Percentiles rank a stretch among this genome's conserved stretches.
Evolutionary conservation across 2,888 invertebrate genomes (phyloP).

Genomic region (Cataglyphis livida): DNA sequence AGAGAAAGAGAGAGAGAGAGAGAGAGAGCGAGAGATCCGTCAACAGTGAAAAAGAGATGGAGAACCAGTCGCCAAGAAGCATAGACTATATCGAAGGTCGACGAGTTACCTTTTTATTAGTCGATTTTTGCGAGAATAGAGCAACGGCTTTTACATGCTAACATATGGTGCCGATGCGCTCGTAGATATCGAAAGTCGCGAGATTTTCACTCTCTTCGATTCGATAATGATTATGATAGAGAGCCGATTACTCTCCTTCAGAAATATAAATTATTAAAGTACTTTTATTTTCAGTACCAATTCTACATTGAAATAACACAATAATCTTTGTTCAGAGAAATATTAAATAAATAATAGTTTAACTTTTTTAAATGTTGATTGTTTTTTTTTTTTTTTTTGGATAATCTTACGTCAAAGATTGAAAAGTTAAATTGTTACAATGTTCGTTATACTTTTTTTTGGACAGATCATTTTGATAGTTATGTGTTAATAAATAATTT

Average conservation of each 20-base stretch:
- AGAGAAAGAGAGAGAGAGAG: conserved; percentile 51
- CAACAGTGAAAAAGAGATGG: conserved; percentile 46
- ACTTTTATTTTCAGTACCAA: neutral
- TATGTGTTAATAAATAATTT: neutral
- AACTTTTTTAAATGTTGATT: neutral
- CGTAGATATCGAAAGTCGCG: conserved; percentile 61
- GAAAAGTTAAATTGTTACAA: neutral
- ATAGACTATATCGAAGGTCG: conserved; percentile 83
- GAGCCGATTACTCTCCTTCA: neutral
- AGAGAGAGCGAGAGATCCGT: conserved; percentile 28
- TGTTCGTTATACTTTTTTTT: neutral
- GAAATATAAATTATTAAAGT: neutral
- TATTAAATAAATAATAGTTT: neutral
- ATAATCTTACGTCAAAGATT: neutral
- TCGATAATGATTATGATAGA: conserved; percentile 55
- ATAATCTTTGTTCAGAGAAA: neutral
- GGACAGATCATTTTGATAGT: neutral
- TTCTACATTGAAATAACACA: neutral
- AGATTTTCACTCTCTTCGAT: conserved; percentile 68
- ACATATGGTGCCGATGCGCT: conserved; percentile 77
- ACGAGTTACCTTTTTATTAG: conserved; percentile 80
- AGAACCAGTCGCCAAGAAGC: conserved; percentile 67
- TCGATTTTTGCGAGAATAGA: conserved; percentile 79
- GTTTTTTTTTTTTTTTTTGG: neutral
- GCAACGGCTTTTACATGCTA: conserved; percentile 70